Evolutionary conservation across 2,797 vertebrate genomes (phyloP).

Genomic region (Rhinoraja longicauda): DNA sequence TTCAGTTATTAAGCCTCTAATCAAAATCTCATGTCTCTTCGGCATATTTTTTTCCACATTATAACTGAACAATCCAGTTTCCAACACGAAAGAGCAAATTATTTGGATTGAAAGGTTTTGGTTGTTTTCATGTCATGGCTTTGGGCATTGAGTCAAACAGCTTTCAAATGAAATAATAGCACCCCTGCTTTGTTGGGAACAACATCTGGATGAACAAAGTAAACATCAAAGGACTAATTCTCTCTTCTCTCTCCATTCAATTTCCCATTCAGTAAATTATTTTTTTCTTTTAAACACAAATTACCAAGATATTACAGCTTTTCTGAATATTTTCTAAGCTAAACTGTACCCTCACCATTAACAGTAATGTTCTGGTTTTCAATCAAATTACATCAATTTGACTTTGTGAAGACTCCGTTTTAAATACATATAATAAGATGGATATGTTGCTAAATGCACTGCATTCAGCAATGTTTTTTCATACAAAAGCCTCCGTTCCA

Average conservation of each 20-base stretch:
- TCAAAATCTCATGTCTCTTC: background rate
- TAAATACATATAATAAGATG: background rate
- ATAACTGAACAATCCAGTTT: background rate
- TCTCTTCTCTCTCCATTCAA: background rate
- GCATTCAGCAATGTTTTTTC: background rate
- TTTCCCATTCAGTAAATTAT: background rate
- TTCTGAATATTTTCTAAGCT: background rate
- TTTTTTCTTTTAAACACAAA: background rate
- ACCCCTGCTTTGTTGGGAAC: background rate
- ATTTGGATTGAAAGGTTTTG: background rate
- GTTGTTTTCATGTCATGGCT: constrained; percentile 13
- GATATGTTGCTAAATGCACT: background rate
- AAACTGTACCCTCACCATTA: constrained; percentile 3
- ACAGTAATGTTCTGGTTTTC: background rate
- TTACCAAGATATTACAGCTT: background rate
- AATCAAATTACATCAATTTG: background rate
- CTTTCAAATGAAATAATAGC: background rate
- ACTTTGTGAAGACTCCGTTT: background rate
- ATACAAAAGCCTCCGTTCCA: background rate
- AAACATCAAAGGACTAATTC: constrained; percentile 9
- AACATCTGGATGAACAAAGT: constrained; percentile 15
- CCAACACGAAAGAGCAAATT: background rate
- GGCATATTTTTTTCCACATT: constrained; percentile 18
- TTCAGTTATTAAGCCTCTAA: background rate
- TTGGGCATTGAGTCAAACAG: background rate